These are phyloP conservation scores for Pollimyrus isidori DNA, from an alignment of 2,113 vertebrate genomes.

Conservation along the genomic window DNA sequence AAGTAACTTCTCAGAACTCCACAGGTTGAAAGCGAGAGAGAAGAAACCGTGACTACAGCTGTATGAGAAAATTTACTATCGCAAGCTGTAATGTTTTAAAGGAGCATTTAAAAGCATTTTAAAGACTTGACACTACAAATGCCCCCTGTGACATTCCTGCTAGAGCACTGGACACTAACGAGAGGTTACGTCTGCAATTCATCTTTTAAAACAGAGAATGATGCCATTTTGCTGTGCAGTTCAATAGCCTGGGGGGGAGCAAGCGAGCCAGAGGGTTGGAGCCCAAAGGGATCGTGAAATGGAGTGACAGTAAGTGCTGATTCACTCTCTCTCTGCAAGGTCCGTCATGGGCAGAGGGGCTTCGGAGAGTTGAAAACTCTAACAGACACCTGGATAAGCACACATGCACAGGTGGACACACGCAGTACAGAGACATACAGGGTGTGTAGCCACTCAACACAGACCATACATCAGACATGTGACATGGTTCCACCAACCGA, in stretches of 20 bases:
- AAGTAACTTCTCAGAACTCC: background rate
- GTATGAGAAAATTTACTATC: background rate
- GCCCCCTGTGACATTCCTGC: background rate
- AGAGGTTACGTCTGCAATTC: background rate
- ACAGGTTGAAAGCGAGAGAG: background rate
- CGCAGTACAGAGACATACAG: background rate
- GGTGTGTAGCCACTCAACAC: background rate
- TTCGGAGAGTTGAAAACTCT: background rate
- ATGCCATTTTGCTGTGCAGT: background rate
- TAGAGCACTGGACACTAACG: background rate
- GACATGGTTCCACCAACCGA: conserved; percentile 4
- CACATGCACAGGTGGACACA: background rate
- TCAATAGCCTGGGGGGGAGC: background rate
- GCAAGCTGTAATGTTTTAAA: background rate
- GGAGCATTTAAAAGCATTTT: background rate
- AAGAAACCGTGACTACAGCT: background rate
- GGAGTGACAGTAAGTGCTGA: background rate
- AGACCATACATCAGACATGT: conserved; percentile 16
- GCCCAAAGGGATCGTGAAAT: background rate
- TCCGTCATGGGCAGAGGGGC: background rate
- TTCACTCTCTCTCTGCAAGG: background rate
- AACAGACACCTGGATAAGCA: background rate
- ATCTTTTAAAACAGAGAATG: background rate
- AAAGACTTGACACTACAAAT: background rate
- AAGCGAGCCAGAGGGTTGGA: background rate